Evolutionary conservation across 1,140 invertebrate species (phyloP), one percentile per base, ranked within the genome.

Genomic region (Sminthurinus signatus): DNA sequence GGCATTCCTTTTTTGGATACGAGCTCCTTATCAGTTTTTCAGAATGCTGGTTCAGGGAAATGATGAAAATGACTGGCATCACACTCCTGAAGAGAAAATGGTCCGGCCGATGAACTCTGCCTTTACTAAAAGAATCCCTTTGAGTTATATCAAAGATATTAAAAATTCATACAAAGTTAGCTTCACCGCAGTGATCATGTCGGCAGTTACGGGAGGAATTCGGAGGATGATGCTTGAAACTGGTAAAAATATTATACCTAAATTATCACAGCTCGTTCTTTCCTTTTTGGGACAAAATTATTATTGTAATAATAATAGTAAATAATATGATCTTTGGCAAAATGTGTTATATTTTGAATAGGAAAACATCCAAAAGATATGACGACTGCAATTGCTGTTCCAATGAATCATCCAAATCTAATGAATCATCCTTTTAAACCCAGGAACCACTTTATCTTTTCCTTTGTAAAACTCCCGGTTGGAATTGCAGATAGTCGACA

Each of bases 391-490:
- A 31, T 68, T 0, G 56, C 66, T 10, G 57, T 64, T 32, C 62
- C 62, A 15, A 68, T 68, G 66, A 61, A n/a, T n/a, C n/a, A n/a
- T n/a, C n/a, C n/a, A n/a, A n/a, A n/a, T n/a, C n/a, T n/a, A n/a
- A 8, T 62, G 2, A 44, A 52, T n/a, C 66, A 68, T 61, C 62
- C 66, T 12, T n/a, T 19, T 15, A 68, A 60, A 61, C 46, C 64
- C 27, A 44, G 61, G 23, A 64, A 64, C 42, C 62, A 64, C 29
- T 64, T 64, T 52, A 68, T 64, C 28, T 68, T 68, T 52, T 60
- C 66, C n/a, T 68, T 68, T 31, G 17, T 68, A 14, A 59, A 64
- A 56, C 61, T 68, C 42, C 66, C 66, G 2, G 42, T 64, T 15
- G 62, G 66, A 2, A 64, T 64, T 4, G 23, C 44, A 14, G 52